phyloP scores from a whole-genome alignment of 92 coral and sea anemone species.

The Heteractis magnifica region DNA sequence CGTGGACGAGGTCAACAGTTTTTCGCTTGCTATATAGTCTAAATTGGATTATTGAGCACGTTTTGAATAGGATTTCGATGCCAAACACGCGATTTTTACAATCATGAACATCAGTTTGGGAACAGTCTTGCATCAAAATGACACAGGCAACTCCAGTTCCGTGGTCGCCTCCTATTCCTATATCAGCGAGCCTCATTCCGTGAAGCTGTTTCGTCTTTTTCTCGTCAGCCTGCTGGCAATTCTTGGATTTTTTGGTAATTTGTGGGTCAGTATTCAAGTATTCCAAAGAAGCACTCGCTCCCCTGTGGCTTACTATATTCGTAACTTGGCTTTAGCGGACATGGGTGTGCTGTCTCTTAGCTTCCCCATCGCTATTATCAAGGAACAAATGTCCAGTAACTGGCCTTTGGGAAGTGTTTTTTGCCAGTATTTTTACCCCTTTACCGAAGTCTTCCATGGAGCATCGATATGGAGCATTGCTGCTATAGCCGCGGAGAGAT shows the following conservation, averaged over 20 bases:
- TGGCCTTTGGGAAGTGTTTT: slow-evolving; percentile 77
- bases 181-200: slow-evolving; percentile 50
- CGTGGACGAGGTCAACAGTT: background rate
- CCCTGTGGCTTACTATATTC: slow-evolving; percentile 55
- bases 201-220: slow-evolving; percentile 44
- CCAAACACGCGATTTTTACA: background rate
- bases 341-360: slow-evolving; percentile 62
- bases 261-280: slow-evolving; percentile 52
- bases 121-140: background rate
- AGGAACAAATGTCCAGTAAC: slow-evolving; percentile 50
- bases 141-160: background rate
- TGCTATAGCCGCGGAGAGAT: slow-evolving; percentile 86
- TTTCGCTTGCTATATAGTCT: background rate
- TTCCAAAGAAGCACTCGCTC: slow-evolving; percentile 51
- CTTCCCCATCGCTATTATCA: slow-evolving; percentile 72
- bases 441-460: slow-evolving; percentile 80
- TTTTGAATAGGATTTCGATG: background rate
- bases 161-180: background rate
- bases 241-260: slow-evolving; percentile 72
- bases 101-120: background rate
- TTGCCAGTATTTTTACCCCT: slow-evolving; percentile 69
- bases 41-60: background rate
- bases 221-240: slow-evolving; percentile 58
- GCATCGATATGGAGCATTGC: slow-evolving; percentile 86
- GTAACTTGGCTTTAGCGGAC: slow-evolving; percentile 86